Conservation (phyloP, 2,113 vertebrate species). For the Rissa tridactyla region DNA sequence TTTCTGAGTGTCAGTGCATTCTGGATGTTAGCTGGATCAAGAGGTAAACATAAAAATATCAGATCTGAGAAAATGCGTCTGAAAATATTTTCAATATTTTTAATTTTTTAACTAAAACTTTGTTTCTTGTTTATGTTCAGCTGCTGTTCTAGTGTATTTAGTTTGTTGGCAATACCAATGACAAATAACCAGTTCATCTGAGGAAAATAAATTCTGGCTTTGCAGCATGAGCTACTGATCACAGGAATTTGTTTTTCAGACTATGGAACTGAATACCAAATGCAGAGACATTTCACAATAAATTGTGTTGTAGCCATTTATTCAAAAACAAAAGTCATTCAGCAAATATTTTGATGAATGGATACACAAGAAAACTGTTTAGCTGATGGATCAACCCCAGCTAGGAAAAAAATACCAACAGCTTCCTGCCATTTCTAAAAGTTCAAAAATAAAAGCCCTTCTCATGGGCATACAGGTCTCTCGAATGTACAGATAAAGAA, state of each 20-base stretch:
- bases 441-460: neutral
- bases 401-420: neutral
- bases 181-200: neutral
- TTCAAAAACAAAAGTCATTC: neutral
- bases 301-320: neutral
- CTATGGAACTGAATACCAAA: neutral
- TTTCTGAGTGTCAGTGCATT: neutral
- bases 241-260: neutral
- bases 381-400: neutral
- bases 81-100: neutral
- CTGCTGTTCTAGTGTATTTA: neutral
- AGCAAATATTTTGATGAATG: neutral
- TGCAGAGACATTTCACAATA: neutral
- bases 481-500: neutral
- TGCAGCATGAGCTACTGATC: neutral
- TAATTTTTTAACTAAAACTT: neutral
- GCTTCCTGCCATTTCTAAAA: neutral
- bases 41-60: neutral
- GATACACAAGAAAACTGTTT: neutral
- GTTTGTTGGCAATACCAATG: neutral
- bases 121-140: neutral
- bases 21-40: neutral
- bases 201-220: slow-evolving; percentile 7
- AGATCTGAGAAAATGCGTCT: neutral
- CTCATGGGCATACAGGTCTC: neutral